Evolutionary conservation across 2,113 vertebrate species (phyloP).

Genomic region (Callocephalon fimbriatum): DNA sequence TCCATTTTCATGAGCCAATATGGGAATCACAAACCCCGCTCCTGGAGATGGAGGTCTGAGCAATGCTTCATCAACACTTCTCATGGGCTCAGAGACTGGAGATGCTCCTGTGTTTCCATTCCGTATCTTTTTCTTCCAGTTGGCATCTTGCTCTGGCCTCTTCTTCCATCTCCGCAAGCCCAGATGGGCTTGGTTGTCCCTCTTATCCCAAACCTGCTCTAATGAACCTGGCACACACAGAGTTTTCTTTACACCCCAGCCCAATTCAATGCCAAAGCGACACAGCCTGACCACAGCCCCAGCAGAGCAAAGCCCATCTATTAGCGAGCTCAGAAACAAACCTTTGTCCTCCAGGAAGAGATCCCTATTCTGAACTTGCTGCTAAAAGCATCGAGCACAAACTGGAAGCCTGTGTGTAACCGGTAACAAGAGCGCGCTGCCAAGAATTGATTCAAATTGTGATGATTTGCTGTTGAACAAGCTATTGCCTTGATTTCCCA

Average conservation of each 20-base stretch:
- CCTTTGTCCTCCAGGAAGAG: not conserved
- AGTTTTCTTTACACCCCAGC: not conserved
- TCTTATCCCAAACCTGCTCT: not conserved
- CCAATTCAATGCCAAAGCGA: rapidly evolving
- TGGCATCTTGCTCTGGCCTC: not conserved
- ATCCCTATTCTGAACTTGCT: not conserved
- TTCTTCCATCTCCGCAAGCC: rapidly evolving
- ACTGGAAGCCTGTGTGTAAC: rapidly evolving
- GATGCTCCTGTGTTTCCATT: not conserved
- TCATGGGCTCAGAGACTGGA: not conserved
- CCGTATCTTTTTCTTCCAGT: rapidly evolving
- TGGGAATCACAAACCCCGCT: not conserved
- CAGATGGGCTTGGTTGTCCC: not conserved
- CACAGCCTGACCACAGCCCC: not conserved
- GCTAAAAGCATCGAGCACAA: not conserved
- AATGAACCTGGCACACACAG: rapidly evolving
- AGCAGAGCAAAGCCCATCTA: not conserved
- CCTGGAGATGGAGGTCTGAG: not conserved
- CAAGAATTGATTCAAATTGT: not conserved
- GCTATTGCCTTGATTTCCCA: slow-evolving; percentile 39
- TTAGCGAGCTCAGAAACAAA: not conserved
- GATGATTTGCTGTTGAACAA: slow-evolving; percentile 4
- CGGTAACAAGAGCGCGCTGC: not conserved
- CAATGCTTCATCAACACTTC: not conserved
- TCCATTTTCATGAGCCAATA: not conserved